phyloP scores from a whole-genome alignment of 2,888 invertebrate species.

The Diplazon laetatorius region DNA sequence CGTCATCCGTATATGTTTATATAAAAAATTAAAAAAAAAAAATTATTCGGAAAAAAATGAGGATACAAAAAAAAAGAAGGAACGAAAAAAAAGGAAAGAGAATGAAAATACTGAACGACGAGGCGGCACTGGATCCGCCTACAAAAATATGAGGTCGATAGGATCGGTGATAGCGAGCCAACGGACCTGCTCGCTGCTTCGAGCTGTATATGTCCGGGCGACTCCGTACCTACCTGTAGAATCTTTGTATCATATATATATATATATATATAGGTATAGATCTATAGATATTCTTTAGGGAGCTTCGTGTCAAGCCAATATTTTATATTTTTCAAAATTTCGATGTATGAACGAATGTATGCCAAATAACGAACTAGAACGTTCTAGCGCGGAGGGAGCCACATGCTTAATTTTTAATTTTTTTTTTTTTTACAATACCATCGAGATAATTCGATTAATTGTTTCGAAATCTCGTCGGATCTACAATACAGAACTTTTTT shows the following conservation, averaged over 20 bases:
- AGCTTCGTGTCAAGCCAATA: too few species aligned
- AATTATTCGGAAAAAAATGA: neutral
- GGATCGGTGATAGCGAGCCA: slow-evolving; percentile 64
- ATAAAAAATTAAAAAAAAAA: slow-evolving; percentile 25
- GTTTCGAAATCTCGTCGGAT: too few species aligned
- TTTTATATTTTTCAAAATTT: too few species aligned
- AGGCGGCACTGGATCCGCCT: slow-evolving; percentile 65
- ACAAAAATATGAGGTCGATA: slow-evolving; percentile 66
- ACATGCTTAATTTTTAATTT: too few species aligned
- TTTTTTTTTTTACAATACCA: too few species aligned
- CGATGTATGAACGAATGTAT: too few species aligned
- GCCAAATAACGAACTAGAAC: too few species aligned
- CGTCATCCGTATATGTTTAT: slow-evolving; percentile 50
- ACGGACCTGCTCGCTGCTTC: slow-evolving; percentile 51
- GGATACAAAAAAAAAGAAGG: neutral
- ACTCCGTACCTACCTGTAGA: slow-evolving; percentile 55
- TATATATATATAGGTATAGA: too few species aligned
- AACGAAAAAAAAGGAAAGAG: slow-evolving; percentile 38
- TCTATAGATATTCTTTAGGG: too few species aligned
- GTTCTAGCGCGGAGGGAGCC: too few species aligned
- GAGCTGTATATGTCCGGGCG: slow-evolving; percentile 39
- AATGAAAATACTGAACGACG: slow-evolving; percentile 63
- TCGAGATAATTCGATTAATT: too few species aligned
- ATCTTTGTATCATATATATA: slow-evolving; percentile 29
- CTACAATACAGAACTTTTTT: too few species aligned